Conservation (phyloP, 2,888 invertebrate species). For the Drosophila atroscutellata region DNA sequence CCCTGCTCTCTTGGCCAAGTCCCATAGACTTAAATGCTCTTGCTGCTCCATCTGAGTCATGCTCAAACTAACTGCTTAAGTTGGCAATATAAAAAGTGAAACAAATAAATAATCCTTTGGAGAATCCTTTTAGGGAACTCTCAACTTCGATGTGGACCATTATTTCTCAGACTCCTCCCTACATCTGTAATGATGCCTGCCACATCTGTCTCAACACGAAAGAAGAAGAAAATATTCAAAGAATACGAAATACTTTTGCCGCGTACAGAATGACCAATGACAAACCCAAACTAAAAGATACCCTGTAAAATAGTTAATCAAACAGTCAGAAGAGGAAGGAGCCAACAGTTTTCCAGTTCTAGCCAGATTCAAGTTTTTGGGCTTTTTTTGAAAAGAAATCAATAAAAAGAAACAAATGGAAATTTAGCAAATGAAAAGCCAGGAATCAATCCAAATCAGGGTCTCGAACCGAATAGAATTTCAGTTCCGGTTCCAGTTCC, state of each 20-base stretch:
- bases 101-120: neutral
- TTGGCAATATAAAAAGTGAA: neutral
- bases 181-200: slow-evolving; percentile 14
- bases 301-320: slow-evolving; percentile 6
- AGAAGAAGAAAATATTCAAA: slow-evolving; percentile 9
- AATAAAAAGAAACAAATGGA: neutral
- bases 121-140: slow-evolving; percentile 18
- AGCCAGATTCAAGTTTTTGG: neutral
- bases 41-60: neutral
- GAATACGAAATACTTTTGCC: slow-evolving; percentile 33
- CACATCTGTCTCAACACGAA: slow-evolving; percentile 36
- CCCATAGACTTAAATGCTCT: neutral
- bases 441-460: neutral
- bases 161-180: slow-evolving; percentile 14
- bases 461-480: neutral
- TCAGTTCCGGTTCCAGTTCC: neutral
- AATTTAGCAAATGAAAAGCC: neutral
- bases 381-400: too few species aligned
- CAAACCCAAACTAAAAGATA: slow-evolving; percentile 2
- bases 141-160: neutral
- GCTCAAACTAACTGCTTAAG: neutral
- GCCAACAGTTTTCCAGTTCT: neutral
- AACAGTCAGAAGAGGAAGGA: neutral
- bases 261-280: slow-evolving; percentile 21
- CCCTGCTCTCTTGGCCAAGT: neutral